Evolutionary conservation across 2,888 invertebrate species (phyloP), one percentile per base, ranked within the genome.

Genomic region (Mesochorus sp.): DNA sequence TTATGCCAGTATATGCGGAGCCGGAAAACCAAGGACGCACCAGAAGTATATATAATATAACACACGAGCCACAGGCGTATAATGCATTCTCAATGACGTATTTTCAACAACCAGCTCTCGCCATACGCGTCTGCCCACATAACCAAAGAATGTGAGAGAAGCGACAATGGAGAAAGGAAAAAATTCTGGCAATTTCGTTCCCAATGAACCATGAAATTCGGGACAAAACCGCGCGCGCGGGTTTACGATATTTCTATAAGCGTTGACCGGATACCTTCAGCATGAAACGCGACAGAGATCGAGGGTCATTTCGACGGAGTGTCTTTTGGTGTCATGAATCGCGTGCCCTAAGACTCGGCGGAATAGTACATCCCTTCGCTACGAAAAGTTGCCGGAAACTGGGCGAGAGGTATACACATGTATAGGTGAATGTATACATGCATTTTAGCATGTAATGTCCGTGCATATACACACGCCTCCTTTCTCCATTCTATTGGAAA

Each of bases 401-500:
- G 53, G 2, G 31, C 67, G 24, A 44, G 34, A 6, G 28, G 14
- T 3, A 39, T 24, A 62, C 3, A 21, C 12, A 51, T 4, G 3
- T 1, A 26, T 26, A 14, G 8, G 24, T 21, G 24, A 19, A 3
- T 31, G 12, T 28, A 17, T 53, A 17, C 5, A 10, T 51, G 3
- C n/a, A 12, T 28, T 26, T 53, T 6, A 5, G 44, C 12, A 6
- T 8, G 12, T 37, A 17, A n/a, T 62, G 17, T 37, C 8, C 14
- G n/a, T 61, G n/a, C 17, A 28, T 1, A 39, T 24, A 42, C 49
- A 28, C 6, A 37, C 42, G 47, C 42, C 34, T 57, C 10, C 31
- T 51, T 51, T 53, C 42, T 68, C 51, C 71, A 44, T 74, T 80
- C 80, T 67, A 71, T 74, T 62, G 75, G 71, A 80, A 80, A 75